Evolutionary conservation across 2,888 invertebrate genomes (phyloP).

Genomic region (Antheraea yamamai): DNA sequence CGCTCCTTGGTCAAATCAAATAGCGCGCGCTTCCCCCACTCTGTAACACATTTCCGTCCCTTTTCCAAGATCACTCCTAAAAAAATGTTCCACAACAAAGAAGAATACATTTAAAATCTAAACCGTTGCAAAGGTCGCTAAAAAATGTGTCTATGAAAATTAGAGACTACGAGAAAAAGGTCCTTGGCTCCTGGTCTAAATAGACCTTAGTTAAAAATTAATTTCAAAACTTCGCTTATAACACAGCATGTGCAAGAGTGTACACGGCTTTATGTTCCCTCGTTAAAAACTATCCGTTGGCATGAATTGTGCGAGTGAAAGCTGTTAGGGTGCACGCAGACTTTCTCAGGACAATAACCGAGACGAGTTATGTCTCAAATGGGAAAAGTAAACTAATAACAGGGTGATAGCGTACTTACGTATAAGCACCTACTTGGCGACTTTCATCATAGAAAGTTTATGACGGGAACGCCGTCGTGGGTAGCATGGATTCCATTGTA

Average conservation of each 20-base stretch:
- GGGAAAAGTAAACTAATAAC: background rate
- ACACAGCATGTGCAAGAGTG: background rate
- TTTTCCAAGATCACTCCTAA: too few relatives aligned
- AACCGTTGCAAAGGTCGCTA: too few relatives aligned
- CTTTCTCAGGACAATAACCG: background rate
- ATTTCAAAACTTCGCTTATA: background rate
- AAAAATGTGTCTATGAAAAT: too few relatives aligned
- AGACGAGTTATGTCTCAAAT: background rate
- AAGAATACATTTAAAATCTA: too few relatives aligned
- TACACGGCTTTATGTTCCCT: slow-evolving; percentile 6
- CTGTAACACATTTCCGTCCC: too few relatives aligned
- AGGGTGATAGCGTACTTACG: background rate
- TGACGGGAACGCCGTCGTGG: background rate
- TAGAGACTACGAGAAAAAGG: too few relatives aligned
- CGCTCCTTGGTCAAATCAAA: too few relatives aligned
- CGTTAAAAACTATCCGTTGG: slow-evolving; percentile 7
- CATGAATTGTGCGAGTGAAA: background rate
- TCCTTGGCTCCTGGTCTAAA: background rate
- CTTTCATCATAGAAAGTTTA: background rate
- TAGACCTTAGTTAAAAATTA: background rate
- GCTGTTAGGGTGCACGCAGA: background rate
- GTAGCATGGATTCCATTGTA: too few relatives aligned
- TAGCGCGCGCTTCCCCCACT: too few relatives aligned
- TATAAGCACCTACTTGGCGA: background rate
- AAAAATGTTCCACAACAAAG: too few relatives aligned